Base-by-base conservation (phyloP, 2,888 invertebrate genomes). In the Pyralis farinalis region DNA sequence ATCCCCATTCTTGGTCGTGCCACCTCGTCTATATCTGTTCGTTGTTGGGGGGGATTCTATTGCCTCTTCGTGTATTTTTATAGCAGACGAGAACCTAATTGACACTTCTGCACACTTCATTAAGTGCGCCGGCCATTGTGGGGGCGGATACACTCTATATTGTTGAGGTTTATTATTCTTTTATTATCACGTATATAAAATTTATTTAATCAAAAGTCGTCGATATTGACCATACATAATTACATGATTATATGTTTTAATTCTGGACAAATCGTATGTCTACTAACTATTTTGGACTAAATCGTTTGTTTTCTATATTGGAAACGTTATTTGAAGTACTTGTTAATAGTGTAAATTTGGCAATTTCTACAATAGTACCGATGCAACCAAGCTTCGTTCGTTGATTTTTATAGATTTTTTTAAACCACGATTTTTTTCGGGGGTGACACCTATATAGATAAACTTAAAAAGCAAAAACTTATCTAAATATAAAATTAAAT, bases 71-170 rank as follows among this genome's bases (percentile, higher is more conserved):
- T 49, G 55, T 62, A 65, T 65, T 68, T 71, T 71, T 71, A 69
- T 63, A 58, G 58, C 53, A 60, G 54, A 58, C 54, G 53, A 58
- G 56, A 47, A 44, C 64, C 58, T 71, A 70, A 72, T 71, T 70
- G 71, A 63, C 71, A 69, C 64, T 68, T 69, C 53, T 61, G 67
- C 65, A 65, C 67, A 66, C 65, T 70, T 66, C 69, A 71, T 70
- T 70, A 67, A 57, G 47, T 58, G 56, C 55, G 49, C 46, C 58
- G 46, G 44, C 51, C 50, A 50, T 53, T 51, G 51, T 44, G 57
- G 51, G 54, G 54, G 55, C 38, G 32, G 43, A 44, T 43, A 44
- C 46, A 37, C 44, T 42, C 42, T 44, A 36, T 43, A 47, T 44
- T 48, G 38, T 38, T 21, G 35, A 43, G 44, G 46, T 46, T 39